These are phyloP conservation scores for Sinocyclocheilus anophthalmus DNA, from an alignment of 2,113 vertebrate species.

Conservation along the genomic window DNA sequence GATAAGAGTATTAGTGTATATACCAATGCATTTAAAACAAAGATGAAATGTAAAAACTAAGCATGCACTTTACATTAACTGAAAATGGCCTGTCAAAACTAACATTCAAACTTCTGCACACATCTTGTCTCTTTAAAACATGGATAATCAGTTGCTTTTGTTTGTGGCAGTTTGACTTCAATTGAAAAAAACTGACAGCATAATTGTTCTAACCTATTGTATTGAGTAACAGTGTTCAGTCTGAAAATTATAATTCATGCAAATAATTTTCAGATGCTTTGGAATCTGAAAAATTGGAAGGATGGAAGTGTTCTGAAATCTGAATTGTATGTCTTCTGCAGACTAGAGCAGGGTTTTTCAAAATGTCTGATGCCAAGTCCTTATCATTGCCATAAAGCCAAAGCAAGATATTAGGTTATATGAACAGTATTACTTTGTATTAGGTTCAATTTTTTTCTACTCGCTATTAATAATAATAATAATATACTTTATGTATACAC, in stretches of 20 bases:
- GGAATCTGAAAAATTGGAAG: neutral
- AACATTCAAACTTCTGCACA: neutral
- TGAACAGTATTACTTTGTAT: neutral
- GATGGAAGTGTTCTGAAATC: neutral
- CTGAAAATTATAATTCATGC: neutral
- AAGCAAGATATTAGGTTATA: neutral
- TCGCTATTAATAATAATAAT: no score
- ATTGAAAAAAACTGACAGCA: neutral
- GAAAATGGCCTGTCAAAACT: neutral
- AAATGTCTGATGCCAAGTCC: no score
- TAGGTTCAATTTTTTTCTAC: neutral
- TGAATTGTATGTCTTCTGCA: neutral
- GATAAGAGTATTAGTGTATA: neutral
- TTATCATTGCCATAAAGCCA: neutral
- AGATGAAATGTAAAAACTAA: neutral
- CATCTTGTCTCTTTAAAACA: neutral
- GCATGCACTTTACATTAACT: no score
- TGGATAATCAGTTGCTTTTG: no score
- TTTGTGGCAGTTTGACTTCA: no score
- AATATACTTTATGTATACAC: neutral
- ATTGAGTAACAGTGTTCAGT: neutral
- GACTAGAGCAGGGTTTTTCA: neutral
- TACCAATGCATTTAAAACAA: neutral
- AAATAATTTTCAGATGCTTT: neutral
- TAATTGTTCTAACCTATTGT: neutral